Conservation (phyloP, 2,888 invertebrate species). For the Beris chalybata region DNA sequence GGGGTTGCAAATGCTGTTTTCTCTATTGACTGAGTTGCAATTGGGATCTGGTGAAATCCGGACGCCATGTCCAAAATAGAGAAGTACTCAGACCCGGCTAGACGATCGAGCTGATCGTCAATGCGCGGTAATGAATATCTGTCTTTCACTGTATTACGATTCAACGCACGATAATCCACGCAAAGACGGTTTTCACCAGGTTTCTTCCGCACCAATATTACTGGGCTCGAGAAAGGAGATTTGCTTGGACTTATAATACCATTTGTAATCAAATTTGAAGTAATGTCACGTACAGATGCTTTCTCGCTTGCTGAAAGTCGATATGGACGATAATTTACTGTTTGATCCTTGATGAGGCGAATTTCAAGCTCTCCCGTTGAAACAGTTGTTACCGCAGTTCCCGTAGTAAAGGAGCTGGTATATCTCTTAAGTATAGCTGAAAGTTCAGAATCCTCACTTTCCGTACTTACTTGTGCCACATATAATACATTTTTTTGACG, state of each 20-base stretch:
- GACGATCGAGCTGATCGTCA: constrained; percentile 24
- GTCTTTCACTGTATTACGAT: constrained; percentile 6
- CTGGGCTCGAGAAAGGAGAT: constrained; percentile 1
- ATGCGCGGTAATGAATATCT: constrained; percentile 14
- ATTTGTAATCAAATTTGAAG: neutral
- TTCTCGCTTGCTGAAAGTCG: constrained; percentile 2
- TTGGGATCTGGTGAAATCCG: neutral
- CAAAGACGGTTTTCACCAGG: constrained; percentile 3
- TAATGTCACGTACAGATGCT: neutral
- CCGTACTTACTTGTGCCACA: no score
- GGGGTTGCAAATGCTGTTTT: neutral
- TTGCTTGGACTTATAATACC: neutral
- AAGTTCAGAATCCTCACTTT: no score
- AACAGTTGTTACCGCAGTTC: no score
- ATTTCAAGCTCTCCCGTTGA: no score
- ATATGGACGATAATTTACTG: constrained; percentile 6
- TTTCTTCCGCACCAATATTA: constrained; percentile 5
- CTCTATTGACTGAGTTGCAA: neutral
- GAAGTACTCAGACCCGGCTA: no score
- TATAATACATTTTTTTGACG: no score
- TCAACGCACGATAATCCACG: constrained; percentile 6
- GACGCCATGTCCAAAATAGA: no score
- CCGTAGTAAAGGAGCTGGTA: no score
- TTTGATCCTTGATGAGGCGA: constrained; percentile 1
- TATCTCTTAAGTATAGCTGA: no score